Evolutionary conservation across 2,797 vertebrate genomes (phyloP).

Genomic region (Menidia menidia): DNA sequence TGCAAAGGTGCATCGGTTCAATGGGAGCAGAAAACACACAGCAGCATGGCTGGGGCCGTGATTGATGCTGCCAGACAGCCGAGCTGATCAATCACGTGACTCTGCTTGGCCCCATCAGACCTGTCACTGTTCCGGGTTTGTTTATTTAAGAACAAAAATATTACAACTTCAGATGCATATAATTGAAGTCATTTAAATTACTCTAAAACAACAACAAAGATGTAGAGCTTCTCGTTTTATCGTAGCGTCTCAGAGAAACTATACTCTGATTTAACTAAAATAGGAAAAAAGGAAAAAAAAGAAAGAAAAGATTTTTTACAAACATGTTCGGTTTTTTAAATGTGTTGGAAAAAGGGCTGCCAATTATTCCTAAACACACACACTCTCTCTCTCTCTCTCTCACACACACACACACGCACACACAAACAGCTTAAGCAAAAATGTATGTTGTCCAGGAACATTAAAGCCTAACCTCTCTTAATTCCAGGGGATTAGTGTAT

Average conservation of each 20-base stretch:
- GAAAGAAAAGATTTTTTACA: not conserved
- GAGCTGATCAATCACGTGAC: constrained; percentile 59
- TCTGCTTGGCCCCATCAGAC: constrained; percentile 9
- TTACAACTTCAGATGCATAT: too few species aligned
- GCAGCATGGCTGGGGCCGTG: constrained; percentile 22
- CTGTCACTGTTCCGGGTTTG: not conserved
- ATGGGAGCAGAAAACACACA: not conserved
- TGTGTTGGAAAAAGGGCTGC: not conserved
- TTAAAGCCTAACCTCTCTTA: constrained; percentile 56
- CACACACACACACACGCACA: constrained; percentile 27
- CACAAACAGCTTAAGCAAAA: constrained; percentile 6
- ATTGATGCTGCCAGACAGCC: constrained; percentile 35
- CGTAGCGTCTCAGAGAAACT: not conserved
- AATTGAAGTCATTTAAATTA: not conserved
- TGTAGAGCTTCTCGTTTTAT: too few species aligned
- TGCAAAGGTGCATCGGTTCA: not conserved
- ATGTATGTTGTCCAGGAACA: constrained; percentile 39
- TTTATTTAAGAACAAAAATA: not conserved
- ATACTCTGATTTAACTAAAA: not conserved
- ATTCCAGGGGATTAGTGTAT: constrained; percentile 53
- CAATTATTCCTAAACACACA: not conserved
- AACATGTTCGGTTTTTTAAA: not conserved
- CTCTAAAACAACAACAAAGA: not conserved
- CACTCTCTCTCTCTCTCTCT: too few species aligned
- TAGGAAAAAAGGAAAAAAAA: not conserved